Base-by-base conservation (phyloP, 2,113 vertebrate genomes). In the Indicator indicator region DNA sequence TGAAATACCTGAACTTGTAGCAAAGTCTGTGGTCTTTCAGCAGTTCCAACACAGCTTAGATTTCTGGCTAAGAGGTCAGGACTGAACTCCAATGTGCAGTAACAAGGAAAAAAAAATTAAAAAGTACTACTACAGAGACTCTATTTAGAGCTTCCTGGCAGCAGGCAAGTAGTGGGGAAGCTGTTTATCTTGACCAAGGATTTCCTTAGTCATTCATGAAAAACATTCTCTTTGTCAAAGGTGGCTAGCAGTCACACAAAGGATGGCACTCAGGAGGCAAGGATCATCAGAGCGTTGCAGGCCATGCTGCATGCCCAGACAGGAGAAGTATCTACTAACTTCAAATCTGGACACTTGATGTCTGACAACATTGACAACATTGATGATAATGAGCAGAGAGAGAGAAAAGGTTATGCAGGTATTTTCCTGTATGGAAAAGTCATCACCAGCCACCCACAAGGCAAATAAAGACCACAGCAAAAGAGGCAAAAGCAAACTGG, bases 91-190 rank as follows among this genome's bases (percentile, higher is more conserved):
- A 76, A 70, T 23, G 33, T 95, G 93, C 96, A 97, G 94, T 90
- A 95, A 83, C 92, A 63, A 85, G 16, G 16, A 7, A 24, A 40
- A 21, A 13, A 30, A 58, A 81, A 86, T 12, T 52, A 60, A 3
- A 58, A 72, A 13, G 36, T 36, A 50, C 60, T 40, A 78, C 92
- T 91, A 98, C 97, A 98, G 97, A 98, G 94, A 33, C 28, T 91
- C 95, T 76, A 97, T 98, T 98, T 97, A 98, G 97, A 95, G 69
- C 93, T 96, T 95, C 59, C 94, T 97, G 97, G 97, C 97, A 97
- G 86, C 90, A 93, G 63, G 76, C 44, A 30, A 38, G 69, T 28
- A 75, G 69, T 4, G 20, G 87, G 52, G 76, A 68, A 94, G 60
- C 88, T 97, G 96, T 97, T 97, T 95, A 80, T 94, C 96, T 96